Evolutionary conservation across 2,797 vertebrate genomes (phyloP), one percentile per base, ranked within the genome.

Genomic region (Epinephelus malabaricus): DNA sequence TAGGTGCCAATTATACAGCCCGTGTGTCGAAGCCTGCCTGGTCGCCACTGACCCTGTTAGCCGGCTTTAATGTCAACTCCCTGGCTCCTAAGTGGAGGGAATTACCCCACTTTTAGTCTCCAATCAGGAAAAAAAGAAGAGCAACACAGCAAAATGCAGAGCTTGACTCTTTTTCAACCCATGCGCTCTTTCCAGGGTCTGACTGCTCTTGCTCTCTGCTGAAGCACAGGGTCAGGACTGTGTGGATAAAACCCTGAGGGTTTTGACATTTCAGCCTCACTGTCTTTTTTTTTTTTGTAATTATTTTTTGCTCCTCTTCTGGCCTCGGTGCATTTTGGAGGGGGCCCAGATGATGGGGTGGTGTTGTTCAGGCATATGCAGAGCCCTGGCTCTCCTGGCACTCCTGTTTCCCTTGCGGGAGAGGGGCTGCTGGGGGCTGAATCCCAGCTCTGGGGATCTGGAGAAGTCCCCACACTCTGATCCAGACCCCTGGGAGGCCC

Each of bases 331-430:
- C 62, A 63, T 84, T 92, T 84, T 87, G 83, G 87, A 79, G 71
- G 72, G 30, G 79, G 87, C 88, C 90, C 91, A 95, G 93, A 95
- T 94, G 94, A 98, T 97, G 98, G 95, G 94, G 95, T 79, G 96
- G 90, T 95, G 96, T 82, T 94, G 90, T 77, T 89, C 89, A 81
- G 89, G 86, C 81, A 68, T 92, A 86, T 88, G 89, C 86, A 78
- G 82, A 78, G 87, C 89, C 66, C 62, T 97, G 88, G 95, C 96
- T 93, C 93, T 97, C 54, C 86, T 97, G 81, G 93, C 95, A 23
- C 95, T 98, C 83, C 94, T 98, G 86, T 90, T 96, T 46, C 96
- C 96, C 92, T 89, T 97, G 87, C 92, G 96, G 93, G 95, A 96
- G 84, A 93, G 92, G 90, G 95, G 92, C 85, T 96, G 96, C 88